phyloP scores from a whole-genome alignment of 2,113 vertebrate species.

The Syrrhaptes paradoxus region DNA sequence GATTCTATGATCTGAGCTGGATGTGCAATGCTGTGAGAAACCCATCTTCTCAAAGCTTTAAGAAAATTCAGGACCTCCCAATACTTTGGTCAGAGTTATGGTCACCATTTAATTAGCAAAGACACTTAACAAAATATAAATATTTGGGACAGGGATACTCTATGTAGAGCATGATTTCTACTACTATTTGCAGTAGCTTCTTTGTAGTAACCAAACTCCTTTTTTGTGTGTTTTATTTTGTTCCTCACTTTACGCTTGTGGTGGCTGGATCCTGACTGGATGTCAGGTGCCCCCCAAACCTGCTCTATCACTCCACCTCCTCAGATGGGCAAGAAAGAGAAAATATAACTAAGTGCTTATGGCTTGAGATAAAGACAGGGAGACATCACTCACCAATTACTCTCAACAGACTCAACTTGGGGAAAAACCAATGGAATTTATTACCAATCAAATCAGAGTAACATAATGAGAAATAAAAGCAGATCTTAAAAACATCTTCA shows the following conservation, averaged over 20 bases:
- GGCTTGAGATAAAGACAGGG: too few species aligned
- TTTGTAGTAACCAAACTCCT: rapidly evolving
- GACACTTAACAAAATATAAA: neutral
- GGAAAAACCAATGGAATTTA: too few species aligned
- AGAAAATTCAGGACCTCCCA: neutral
- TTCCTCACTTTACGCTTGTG: neutral
- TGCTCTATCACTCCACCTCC: too few species aligned
- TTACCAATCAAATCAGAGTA: too few species aligned
- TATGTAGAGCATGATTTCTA: neutral
- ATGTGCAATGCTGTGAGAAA: neutral
- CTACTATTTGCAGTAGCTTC: neutral
- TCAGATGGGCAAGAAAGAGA: too few species aligned
- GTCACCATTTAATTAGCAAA: neutral
- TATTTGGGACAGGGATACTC: neutral
- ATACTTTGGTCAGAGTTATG: neutral
- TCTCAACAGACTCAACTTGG: too few species aligned
- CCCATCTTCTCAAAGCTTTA: neutral
- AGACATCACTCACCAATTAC: too few species aligned
- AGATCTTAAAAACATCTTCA: too few species aligned
- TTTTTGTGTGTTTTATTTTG: neutral
- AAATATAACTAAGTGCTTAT: too few species aligned
- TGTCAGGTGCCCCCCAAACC: too few species aligned
- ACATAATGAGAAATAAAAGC: too few species aligned
- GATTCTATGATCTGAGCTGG: neutral
- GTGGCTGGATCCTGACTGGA: too few species aligned